Base-by-base conservation (phyloP, 2,797 vertebrate genomes). In the Kryptolebias ocellatus region DNA sequence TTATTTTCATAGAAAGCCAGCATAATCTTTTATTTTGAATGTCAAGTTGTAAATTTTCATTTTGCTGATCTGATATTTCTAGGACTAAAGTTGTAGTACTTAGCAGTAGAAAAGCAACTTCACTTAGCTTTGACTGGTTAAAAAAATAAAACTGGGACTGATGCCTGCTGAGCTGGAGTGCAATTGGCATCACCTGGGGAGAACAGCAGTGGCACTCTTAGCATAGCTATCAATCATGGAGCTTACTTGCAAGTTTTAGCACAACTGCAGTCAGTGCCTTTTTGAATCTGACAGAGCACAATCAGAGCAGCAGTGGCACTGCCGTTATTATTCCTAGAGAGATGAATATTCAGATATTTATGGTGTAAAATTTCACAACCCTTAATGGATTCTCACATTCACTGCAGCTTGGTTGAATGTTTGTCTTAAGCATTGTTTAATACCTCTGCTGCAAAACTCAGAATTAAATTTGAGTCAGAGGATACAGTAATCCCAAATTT, bases 181-280 rank as follows among this genome's bases (percentile, higher is more conserved):
- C 69, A 49, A 67, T 46, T 73, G 49, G 42, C 39, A 12, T 80
- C 72, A 60, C 80, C 80, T 59, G 69, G 70, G 83, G 80, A 75
- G 77, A 85, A 57, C 70, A 71, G 73, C 74, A 57, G 78, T 52
- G 73, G 64, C 70, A 52, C 66, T 77, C 45, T 20, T 28, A 60
- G 60, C 68, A 53, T 17, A 79, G 74, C 83, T 53, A 86, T 91
- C 85, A 84, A 87, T 90, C 89, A 91, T 4, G 20, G 37, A 60
- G 64, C 58, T 60, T 70, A 64, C 79, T 70, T 71, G 70, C 72
- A 60, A 74, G 45, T 80, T 67, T 67, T 64, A 67, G 56, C 27
- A 53, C 50, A 39, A 44, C 45, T 39, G 39, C 64, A 72, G 58
- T 64, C 55, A 37, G 74, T 11, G 42, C 31, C 6, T 53, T 24